These are phyloP conservation scores for Dioctria rufipes DNA, from an alignment of 2,888 invertebrate species.

Conservation along the genomic window DNA sequence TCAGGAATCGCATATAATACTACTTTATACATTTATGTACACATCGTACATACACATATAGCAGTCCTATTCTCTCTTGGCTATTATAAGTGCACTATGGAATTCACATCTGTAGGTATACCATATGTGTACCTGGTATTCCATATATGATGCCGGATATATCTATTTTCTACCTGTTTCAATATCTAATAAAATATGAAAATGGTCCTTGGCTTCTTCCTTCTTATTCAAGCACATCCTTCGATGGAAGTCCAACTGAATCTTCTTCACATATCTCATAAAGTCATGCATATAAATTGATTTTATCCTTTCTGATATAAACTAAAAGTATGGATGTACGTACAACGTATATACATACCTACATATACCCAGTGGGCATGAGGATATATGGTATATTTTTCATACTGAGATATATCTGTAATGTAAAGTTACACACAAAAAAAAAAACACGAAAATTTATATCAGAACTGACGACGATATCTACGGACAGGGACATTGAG, in stretches of 20 bases:
- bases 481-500: slow-evolving; percentile 20
- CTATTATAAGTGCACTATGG: too few relatives aligned
- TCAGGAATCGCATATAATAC: slow-evolving; percentile 15
- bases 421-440: slow-evolving; percentile 12
- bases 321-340: too few relatives aligned
- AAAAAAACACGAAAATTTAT: slow-evolving; percentile 43
- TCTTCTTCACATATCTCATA: slow-evolving; percentile 44
- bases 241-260: slow-evolving; percentile 37
- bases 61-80: too few relatives aligned
- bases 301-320: slow-evolving; percentile 47
- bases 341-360: too few relatives aligned
- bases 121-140: not conserved
- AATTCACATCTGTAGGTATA: too few relatives aligned
- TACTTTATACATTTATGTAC: slow-evolving; percentile 1
- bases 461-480: slow-evolving; percentile 16
- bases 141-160: not conserved
- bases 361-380: slow-evolving; percentile 36
- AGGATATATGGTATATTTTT: slow-evolving; percentile 1
- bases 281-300: slow-evolving; percentile 52
- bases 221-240: slow-evolving; percentile 7
- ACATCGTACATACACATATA: not conserved
- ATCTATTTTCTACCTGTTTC: slow-evolving; percentile 40
- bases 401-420: slow-evolving; percentile 20
- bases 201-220: slow-evolving; percentile 36
- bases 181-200: slow-evolving; percentile 47